Evolutionary conservation across 2,888 invertebrate species (phyloP), one percentile per base, ranked within the genome.

Genomic region (Eilema depressum): DNA sequence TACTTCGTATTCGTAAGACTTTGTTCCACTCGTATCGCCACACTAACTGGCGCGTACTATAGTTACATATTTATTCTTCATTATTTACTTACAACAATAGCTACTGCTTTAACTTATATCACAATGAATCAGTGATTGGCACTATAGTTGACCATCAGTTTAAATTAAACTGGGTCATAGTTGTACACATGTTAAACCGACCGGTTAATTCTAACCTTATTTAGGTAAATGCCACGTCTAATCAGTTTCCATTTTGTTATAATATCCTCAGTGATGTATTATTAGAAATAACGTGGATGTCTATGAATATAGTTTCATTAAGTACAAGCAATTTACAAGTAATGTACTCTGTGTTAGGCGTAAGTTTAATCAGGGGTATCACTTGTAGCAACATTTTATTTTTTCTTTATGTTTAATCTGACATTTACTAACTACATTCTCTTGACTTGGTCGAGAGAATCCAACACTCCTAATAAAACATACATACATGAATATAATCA

Each of bases 221-320:
- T 64, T 53, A 60, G 30, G 10, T 47, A 68, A 73, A 71, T 68
- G 68, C 68, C 68, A 71, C 65, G 56, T 26, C 12, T 68, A 68
- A 71, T 71, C 68, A 71, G 37, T 62, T 28, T 30, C 65, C 62
- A 59, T n/a, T 57, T 62, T 65, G 62, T 68, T 61, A 17, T 10
- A 14, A 68, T 28, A 47, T 56, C 61, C 30, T 65, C 66, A 53
- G 25, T 66, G 23, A 37, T 56, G 47, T 77, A 75, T 77, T 74
- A 76, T 73, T 79, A 79, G 83, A 85, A 81, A 84, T 80, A 75
- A 82, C 76, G 80, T 79, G 74, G 75, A 76, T 76, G 79, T 71
- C 65, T 76, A 64, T 80, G 85, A 88, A 86, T 85, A 80, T 81
- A 84, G 83, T 88, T 86, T 88, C 83, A 82, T 82, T 82, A 82